A percentile compares a stretch with the other conserved stretches of the same genome.
phyloP scores from a whole-genome alignment of 2,113 vertebrate species.

The Pavo muticus region DNA sequence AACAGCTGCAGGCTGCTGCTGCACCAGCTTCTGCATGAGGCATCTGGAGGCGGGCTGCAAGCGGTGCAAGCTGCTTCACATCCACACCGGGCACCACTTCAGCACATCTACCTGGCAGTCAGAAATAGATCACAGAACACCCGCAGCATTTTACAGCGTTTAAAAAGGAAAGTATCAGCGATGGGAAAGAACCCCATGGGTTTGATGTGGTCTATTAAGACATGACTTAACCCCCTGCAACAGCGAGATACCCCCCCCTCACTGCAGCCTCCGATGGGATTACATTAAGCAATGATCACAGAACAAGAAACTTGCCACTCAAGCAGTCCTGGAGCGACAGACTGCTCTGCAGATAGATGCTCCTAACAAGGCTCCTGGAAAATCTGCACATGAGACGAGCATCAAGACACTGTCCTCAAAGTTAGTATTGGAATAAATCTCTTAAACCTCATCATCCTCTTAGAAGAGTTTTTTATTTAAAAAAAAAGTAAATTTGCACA shows the following conservation, averaged over 20 bases:
- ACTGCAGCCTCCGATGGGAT: slow-evolving; percentile 44
- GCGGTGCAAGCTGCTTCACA: background rate
- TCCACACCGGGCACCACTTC: background rate
- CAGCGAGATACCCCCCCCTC: background rate
- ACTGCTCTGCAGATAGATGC: slow-evolving; percentile 41
- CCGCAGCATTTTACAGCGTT: background rate
- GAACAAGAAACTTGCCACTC: slow-evolving; percentile 69
- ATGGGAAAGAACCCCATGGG: slow-evolving; percentile 31
- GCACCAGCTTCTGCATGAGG: background rate
- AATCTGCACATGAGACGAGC: slow-evolving; percentile 4
- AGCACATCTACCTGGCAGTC: background rate
- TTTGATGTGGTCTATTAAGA: slow-evolving; percentile 18
- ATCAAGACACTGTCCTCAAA: slow-evolving; percentile 8
- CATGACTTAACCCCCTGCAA: background rate
- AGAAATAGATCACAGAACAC: background rate
- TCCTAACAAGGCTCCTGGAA: background rate
- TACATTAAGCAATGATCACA: slow-evolving; percentile 66
- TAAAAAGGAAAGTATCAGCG: background rate
- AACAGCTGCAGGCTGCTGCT: background rate
- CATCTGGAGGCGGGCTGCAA: background rate
- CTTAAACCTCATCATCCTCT: slow-evolving; percentile 44
- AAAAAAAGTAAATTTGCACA: background rate
- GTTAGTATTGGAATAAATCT: background rate
- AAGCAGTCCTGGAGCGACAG: slow-evolving; percentile 9
- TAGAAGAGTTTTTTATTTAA: background rate